A percentile compares a stretch with the other conserved stretches of the same genome.
phyloP scores from a whole-genome alignment of 2,888 invertebrate species.

The Fabriciana adippe region DNA sequence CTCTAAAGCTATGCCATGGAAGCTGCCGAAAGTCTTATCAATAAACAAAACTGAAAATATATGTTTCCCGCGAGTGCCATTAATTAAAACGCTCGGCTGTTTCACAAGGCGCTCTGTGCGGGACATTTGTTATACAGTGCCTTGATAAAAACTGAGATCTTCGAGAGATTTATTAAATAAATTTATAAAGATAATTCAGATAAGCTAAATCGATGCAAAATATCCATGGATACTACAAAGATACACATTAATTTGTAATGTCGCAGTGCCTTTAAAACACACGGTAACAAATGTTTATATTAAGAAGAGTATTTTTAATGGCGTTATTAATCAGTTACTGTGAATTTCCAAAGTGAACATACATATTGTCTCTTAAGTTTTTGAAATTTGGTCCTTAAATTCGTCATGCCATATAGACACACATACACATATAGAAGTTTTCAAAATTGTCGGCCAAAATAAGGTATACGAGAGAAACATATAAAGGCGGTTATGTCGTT shows the following conservation, averaged over 20 bases:
- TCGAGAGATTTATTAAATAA: conserved; percentile 40
- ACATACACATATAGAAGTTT: too few relatives aligned
- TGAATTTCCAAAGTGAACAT: too few relatives aligned
- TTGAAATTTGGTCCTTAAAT: too few relatives aligned
- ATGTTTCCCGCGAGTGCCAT: conserved; percentile 62
- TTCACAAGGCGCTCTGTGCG: conserved; percentile 58
- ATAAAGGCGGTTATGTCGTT: too few relatives aligned
- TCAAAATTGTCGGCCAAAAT: too few relatives aligned
- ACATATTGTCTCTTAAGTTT: too few relatives aligned
- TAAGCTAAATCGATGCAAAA: conserved; percentile 25
- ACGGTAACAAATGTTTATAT: background rate
- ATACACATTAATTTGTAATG: conserved; percentile 13
- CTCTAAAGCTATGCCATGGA: background rate
- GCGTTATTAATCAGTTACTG: too few relatives aligned
- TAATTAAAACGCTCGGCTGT: conserved; percentile 70
- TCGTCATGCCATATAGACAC: too few relatives aligned
- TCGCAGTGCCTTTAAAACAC: background rate
- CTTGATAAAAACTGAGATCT: conserved; percentile 47
- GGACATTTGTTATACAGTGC: conserved; percentile 46
- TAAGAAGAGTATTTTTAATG: too few relatives aligned
- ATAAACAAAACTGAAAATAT: conserved; percentile 48
- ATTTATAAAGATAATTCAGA: conserved; percentile 36
- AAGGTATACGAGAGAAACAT: too few relatives aligned
- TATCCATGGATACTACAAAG: conserved; percentile 18
- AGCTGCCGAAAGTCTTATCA: conserved; percentile 35